phyloP scores from a whole-genome alignment of 2,113 vertebrate genomes.

The Trachemys scripta region DNA sequence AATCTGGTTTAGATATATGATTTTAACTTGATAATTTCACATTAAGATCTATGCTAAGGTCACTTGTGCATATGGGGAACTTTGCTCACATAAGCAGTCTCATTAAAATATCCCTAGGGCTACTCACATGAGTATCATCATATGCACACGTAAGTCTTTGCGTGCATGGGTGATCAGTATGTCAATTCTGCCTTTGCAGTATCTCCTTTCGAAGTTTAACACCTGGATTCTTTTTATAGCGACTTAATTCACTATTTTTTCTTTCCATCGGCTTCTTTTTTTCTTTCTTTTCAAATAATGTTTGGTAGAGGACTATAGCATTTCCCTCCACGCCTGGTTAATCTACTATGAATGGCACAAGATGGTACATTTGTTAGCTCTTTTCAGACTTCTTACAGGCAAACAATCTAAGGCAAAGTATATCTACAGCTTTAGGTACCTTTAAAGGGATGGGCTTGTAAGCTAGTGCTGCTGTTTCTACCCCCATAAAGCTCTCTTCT shows the following conservation, averaged over 20 bases:
- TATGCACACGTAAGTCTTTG: not conserved
- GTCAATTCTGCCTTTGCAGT: not conserved
- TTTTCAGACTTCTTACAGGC: not conserved
- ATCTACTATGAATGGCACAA: not conserved
- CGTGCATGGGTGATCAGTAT: not conserved
- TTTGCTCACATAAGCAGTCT: not conserved
- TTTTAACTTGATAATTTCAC: not conserved
- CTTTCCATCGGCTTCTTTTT: not conserved
- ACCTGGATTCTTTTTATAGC: slow-evolving; percentile 32
- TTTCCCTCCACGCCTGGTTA: not conserved
- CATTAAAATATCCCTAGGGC: slow-evolving; percentile 1
- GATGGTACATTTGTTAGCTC: slow-evolving; percentile 23
- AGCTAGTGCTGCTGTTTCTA: slow-evolving; percentile 31
- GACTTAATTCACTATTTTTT: slow-evolving; percentile 3
- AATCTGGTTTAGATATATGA: not conserved
- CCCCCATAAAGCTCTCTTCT: slow-evolving; percentile 72
- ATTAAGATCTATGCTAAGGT: not conserved
- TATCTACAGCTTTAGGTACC: not conserved
- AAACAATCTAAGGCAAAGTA: not conserved
- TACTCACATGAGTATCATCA: not conserved
- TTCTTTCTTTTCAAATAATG: not conserved
- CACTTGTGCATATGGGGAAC: not conserved
- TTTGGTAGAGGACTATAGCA: not conserved
- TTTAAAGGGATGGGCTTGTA: slow-evolving; percentile 48
- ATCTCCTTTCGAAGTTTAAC: slow-evolving; percentile 18